A percentile compares a stretch with the other conserved stretches of the same genome.
phyloP scores from a whole-genome alignment of 1,140 invertebrate genomes.

The Elysia chlorotica region DNA sequence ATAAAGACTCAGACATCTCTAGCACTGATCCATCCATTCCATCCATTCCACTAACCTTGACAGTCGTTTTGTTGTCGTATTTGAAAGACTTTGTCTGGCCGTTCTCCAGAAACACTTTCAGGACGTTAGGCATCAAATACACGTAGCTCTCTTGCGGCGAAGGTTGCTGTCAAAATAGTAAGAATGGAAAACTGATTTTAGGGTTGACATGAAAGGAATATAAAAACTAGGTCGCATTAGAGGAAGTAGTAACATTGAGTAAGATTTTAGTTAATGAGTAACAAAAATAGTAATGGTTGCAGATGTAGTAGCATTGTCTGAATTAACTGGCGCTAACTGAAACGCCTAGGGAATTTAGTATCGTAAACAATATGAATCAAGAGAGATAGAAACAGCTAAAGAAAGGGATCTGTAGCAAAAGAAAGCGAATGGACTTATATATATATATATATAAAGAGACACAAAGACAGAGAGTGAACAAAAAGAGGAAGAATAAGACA shows the following conservation, averaged over 20 bases:
- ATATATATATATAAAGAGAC: no score
- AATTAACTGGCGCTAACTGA: no score
- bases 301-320: slow-evolving; percentile 8
- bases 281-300: not conserved
- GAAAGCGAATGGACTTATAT: no score
- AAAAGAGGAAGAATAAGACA: not conserved
- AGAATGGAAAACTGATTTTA: not conserved
- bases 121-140: slow-evolving; percentile 88
- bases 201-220: not conserved
- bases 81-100: slow-evolving; percentile 97
- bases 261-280: not conserved
- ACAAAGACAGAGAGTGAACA: not conserved
- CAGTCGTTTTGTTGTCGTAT: slow-evolving; percentile 87
- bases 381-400: not conserved
- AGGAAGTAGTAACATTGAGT: not conserved
- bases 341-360: no score
- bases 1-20: no score
- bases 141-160: slow-evolving; percentile 78
- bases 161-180: slow-evolving; percentile 64
- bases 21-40: not conserved
- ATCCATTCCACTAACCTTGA: slow-evolving; percentile 63
- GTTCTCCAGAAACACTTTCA: slow-evolving; percentile 90
- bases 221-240: not conserved
- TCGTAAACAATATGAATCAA: no score
- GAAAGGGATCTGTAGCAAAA: not conserved